Evolutionary conservation across 2,797 vertebrate species (phyloP).

Genomic region (Lepilemur septentrionalis): DNA sequence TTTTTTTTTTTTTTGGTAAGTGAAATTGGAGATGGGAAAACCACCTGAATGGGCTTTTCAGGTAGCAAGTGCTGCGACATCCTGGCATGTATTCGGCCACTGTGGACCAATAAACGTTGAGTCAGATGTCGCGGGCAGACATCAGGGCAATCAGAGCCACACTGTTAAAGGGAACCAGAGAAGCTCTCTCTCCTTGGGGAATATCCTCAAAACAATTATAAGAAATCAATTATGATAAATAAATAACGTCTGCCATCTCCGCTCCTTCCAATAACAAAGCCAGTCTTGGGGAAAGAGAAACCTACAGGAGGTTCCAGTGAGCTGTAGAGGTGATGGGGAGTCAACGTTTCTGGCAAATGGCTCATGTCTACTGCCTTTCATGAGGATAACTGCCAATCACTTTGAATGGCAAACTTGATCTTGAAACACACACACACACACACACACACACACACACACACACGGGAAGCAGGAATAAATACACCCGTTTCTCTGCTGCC

Average conservation of each 20-base stretch:
- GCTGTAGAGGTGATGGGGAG: neutral
- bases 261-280: neutral
- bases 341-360: neutral
- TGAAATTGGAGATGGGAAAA: constrained; percentile 74
- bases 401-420: constrained; percentile 71
- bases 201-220: neutral
- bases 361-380: neutral
- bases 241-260: neutral
- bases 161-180: neutral
- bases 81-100: neutral
- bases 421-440: neutral
- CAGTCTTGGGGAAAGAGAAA: neutral
- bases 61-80: constrained; percentile 16
- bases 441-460: neutral
- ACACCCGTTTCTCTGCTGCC: neutral
- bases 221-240: constrained; percentile 17
- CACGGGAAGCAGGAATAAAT: constrained; percentile 30
- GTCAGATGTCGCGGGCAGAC: neutral
- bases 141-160: neutral
- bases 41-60: constrained; percentile 70
- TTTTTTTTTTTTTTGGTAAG: constrained; percentile 28
- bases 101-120: neutral
- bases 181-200: neutral
- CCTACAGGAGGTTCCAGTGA: neutral
- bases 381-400: constrained; percentile 55